A percentile compares a stretch with the other conserved stretches of the same genome.
Evolutionary conservation across 2,888 invertebrate genomes (phyloP).

Genomic region (Drosophila infuscata): DNA sequence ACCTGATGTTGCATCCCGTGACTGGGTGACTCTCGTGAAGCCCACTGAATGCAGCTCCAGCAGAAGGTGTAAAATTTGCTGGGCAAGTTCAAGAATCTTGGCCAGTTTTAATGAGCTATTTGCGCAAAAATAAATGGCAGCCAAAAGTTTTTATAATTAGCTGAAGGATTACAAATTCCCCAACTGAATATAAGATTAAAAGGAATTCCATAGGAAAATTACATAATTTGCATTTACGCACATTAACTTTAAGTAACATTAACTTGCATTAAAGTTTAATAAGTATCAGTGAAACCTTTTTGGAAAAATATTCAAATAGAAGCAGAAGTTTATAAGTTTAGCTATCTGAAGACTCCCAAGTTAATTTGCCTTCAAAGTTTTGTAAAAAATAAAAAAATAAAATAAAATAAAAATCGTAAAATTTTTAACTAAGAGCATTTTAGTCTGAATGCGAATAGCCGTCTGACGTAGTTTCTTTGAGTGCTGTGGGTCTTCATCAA

Average conservation of each 20-base stretch:
- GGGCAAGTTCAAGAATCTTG: slow-evolving; percentile 44
- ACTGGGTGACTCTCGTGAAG: too few relatives aligned
- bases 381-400: not conserved
- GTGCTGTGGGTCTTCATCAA: slow-evolving; percentile 27
- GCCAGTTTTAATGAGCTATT: slow-evolving; percentile 73
- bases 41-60: slow-evolving; percentile 34
- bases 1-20: slow-evolving; percentile 44
- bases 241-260: not conserved
- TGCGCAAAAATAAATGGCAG: slow-evolving; percentile 42
- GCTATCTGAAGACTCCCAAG: not conserved
- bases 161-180: not conserved
- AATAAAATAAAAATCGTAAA: not conserved
- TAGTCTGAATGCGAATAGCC: not conserved
- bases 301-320: not conserved
- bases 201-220: not conserved
- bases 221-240: not conserved
- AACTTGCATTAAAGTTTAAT: not conserved
- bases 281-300: not conserved
- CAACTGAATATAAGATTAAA: not conserved
- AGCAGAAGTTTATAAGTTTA: not conserved
- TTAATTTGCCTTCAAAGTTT: not conserved
- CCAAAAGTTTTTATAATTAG: slow-evolving; percentile 58
- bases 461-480: not conserved
- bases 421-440: not conserved
- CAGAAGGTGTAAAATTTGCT: slow-evolving; percentile 65